Evolutionary conservation across 1,140 invertebrate genomes (phyloP), one percentile per base, ranked within the genome.

Genomic region (Armadillidium nasatum): DNA sequence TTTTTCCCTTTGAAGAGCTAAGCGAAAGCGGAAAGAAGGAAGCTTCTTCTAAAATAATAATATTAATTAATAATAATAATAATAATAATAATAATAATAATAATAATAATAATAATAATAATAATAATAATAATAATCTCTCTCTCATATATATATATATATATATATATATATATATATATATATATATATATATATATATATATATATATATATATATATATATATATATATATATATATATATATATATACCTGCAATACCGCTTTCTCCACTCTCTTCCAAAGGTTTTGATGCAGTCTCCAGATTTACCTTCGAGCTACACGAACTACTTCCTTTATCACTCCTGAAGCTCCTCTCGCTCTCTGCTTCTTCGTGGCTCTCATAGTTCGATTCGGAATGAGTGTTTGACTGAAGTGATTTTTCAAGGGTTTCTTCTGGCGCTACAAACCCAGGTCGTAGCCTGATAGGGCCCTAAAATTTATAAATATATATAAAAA

Each of bases 361-460:
- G 44, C 78, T 22, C 45, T 73, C 21, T 21, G n/a, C 21, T n/a
- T 45, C 71, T 70, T 44, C 44, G 43, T 44, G 44, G 71, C 60
- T 68, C 23, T 72, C 54, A 21, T 23, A 46, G 44, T 50, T 54
- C 13, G 71, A 68, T 72, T 60, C 72, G 21, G 54, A 68, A 13
- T 75, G 76, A 73, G 67, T 75, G 44, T 33, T 66, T 9, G 79
- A 50, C 86, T 88, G 85, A 19, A 89, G 86, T 72, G 91, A 92
- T 83, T 91, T 89, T 83, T 93, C 92, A 72, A 94, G 84, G 78
- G 92, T 88, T 83, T 91, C 90, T 46, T 88, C 89, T 2, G 91
- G 87, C 19, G 87, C 84, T 66, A 85, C 83, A 83, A 88, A 88
- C 75, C 86, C 86, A 71, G 86, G 84, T 44, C 75, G 78, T n/a